Evolutionary conservation across 2,113 vertebrate genomes (phyloP).

Genomic region (Dasyurus viverrinus): DNA sequence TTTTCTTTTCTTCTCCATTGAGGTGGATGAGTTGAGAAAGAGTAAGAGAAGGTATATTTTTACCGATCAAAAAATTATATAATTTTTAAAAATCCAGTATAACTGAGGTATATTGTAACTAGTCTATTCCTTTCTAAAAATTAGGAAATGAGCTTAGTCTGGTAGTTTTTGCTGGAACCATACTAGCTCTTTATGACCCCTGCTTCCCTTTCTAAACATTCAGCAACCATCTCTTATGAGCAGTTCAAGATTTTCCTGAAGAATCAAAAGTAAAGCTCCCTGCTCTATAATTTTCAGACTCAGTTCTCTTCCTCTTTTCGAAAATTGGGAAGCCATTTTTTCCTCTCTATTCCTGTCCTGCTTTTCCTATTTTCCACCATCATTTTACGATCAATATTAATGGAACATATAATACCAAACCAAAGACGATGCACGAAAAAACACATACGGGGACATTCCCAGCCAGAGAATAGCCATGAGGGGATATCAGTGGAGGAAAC

Average conservation of each 20-base stretch:
- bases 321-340: background rate
- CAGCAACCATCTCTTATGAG: background rate
- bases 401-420: background rate
- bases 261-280: background rate
- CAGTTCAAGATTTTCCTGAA: background rate
- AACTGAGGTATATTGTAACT: too few species aligned
- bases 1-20: background rate
- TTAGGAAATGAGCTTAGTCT: too few species aligned
- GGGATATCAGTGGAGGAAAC: background rate
- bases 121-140: too few species aligned
- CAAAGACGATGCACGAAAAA: too few species aligned
- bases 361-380: background rate
- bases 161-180: too few species aligned
- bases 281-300: background rate
- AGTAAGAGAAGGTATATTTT: background rate
- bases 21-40: background rate
- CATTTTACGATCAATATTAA: background rate
- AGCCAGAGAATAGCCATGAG: background rate
- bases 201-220: too few species aligned
- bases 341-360: too few species aligned
- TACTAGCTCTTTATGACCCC: too few species aligned
- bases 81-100: too few species aligned
- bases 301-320: background rate
- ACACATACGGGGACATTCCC: background rate
- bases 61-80: too few species aligned